Conservation (phyloP, 2,113 vertebrate genomes). For the Protomyctophum bolini region DNA sequence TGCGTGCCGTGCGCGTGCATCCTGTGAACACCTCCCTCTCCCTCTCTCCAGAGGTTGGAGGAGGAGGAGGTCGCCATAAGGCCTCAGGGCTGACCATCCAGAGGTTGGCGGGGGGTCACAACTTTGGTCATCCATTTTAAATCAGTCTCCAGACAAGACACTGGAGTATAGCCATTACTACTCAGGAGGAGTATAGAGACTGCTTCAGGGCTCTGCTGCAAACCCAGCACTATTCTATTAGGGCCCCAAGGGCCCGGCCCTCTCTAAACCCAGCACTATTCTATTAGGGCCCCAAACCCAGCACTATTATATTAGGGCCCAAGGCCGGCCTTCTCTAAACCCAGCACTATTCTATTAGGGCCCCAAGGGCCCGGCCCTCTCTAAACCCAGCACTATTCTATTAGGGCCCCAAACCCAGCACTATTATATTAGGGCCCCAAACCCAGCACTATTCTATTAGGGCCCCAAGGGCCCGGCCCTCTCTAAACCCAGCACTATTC, state of each 20-base stretch:
- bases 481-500: background rate
- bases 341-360: no score
- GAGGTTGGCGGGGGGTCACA: constrained; percentile 64
- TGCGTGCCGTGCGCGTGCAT: background rate
- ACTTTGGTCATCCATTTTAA: constrained; percentile 75
- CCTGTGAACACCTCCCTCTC: constrained; percentile 28
- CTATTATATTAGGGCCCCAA: no score
- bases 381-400: no score
- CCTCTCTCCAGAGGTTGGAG: constrained; percentile 20
- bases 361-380: background rate
- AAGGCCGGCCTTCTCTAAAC: background rate
- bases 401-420: no score
- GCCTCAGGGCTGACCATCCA: constrained; percentile 52
- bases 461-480: background rate
- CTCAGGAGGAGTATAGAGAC: constrained; percentile 25
- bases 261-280: background rate
- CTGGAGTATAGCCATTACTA: constrained; percentile 55
- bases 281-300: background rate
- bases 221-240: no score
- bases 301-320: constrained; percentile 19
- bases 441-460: no score
- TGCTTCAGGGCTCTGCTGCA: constrained; percentile 17
- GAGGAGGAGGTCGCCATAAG: constrained; percentile 44
- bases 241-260: no score
- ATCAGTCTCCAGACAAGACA: constrained; percentile 67